Evolutionary conservation across 2,888 invertebrate species (phyloP).

Genomic region (Cantharis flavilabris): DNA sequence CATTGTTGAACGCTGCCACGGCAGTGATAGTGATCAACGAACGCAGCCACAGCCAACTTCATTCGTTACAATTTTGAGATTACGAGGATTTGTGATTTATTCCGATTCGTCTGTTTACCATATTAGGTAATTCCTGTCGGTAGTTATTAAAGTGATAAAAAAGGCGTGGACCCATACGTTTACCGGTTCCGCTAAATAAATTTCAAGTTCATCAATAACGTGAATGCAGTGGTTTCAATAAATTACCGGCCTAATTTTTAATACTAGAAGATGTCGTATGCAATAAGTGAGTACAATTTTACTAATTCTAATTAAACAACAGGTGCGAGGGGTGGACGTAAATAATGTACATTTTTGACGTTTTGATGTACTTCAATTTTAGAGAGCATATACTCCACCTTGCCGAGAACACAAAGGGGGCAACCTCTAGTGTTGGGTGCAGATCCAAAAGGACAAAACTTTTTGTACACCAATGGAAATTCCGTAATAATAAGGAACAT

Average conservation of each 20-base stretch:
- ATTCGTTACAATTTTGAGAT: conserved; percentile 17
- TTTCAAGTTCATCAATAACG: not conserved
- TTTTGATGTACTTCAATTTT: conserved; percentile 45
- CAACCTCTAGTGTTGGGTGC: conserved; percentile 92
- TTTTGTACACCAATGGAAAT: conserved; percentile 96
- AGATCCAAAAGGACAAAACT: conserved; percentile 96
- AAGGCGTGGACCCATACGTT: conserved; percentile 22
- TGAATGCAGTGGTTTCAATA: conserved; percentile 8
- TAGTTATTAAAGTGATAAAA: conserved; percentile 6
- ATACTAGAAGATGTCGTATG: conserved; percentile 17
- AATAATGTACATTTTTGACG: not conserved
- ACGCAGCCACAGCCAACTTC: not conserved
- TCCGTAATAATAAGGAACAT: conserved; percentile 97
- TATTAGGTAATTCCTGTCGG: conserved; percentile 27
- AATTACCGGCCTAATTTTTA: conserved; percentile 15
- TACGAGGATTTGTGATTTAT: conserved; percentile 13
- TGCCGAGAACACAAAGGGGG: conserved; percentile 94
- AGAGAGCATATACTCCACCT: conserved; percentile 89
- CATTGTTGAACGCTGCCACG: not conserved
- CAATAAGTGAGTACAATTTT: conserved; percentile 18
- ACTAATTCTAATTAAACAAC: not conserved
- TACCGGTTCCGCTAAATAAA: conserved; percentile 10
- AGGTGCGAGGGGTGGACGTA: not conserved
- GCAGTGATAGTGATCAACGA: not conserved
- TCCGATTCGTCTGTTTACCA: conserved; percentile 20